A percentile compares a stretch with the other conserved stretches of the same genome.
phyloP scores from a whole-genome alignment of 2,888 invertebrate species.

The Tetragnatha montana region DNA sequence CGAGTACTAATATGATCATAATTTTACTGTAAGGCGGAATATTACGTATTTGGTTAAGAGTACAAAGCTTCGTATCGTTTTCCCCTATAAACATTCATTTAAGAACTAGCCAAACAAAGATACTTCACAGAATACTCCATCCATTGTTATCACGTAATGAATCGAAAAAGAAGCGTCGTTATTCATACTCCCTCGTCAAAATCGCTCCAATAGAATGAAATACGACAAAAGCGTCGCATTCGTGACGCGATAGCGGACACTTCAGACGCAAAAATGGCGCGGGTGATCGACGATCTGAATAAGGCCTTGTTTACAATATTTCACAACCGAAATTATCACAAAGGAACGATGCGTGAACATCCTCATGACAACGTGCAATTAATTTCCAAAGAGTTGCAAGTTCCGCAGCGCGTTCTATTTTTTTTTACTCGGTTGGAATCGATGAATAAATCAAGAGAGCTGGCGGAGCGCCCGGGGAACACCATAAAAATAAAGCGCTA shows the following conservation, averaged over 20 bases:
- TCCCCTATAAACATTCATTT: too few relatives aligned
- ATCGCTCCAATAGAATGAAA: neutral
- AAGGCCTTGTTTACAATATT: slow-evolving; percentile 62
- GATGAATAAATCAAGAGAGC: slow-evolving; percentile 68
- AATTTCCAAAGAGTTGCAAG: slow-evolving; percentile 37
- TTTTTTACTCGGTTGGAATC: slow-evolving; percentile 38
- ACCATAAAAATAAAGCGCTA: slow-evolving; percentile 58
- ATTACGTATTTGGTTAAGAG: too few relatives aligned
- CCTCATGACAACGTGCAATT: slow-evolving; percentile 60
- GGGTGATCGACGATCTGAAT: slow-evolving; percentile 33
- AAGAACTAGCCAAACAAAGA: too few relatives aligned
- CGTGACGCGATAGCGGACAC: neutral
- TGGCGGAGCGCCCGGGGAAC: slow-evolving; percentile 59
- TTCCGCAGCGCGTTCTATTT: slow-evolving; percentile 17
- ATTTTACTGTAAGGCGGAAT: too few relatives aligned
- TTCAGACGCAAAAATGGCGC: neutral
- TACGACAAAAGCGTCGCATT: neutral
- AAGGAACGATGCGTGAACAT: slow-evolving; percentile 58
- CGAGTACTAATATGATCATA: too few relatives aligned
- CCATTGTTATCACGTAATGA: neutral
- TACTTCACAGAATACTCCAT: neutral
- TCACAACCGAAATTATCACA: slow-evolving; percentile 46
- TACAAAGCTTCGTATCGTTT: too few relatives aligned
- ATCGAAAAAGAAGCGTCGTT: neutral
- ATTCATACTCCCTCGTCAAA: neutral